Evolutionary conservation across 2,797 vertebrate species (phyloP).

Genomic region (Sarcophilus harrisii): DNA sequence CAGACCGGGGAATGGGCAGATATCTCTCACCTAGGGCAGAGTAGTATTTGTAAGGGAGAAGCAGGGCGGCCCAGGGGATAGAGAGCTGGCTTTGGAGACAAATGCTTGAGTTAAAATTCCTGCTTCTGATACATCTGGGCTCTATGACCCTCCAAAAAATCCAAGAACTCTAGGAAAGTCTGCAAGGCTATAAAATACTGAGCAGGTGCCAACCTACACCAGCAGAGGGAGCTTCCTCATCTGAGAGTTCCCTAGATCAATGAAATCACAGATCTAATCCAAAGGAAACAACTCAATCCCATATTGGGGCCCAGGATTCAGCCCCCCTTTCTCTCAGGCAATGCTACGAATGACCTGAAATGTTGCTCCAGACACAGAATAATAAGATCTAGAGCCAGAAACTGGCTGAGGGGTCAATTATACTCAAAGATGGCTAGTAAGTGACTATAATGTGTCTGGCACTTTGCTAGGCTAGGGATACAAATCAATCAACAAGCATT

Average conservation of each 20-base stretch:
- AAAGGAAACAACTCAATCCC: neutral
- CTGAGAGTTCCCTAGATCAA: neutral
- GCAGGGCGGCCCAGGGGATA: neutral
- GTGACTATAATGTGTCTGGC: neutral
- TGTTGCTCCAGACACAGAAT: neutral
- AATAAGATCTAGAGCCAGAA: neutral
- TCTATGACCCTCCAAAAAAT: neutral
- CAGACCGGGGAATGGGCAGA: neutral
- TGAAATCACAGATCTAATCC: neutral
- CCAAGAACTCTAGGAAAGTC: neutral
- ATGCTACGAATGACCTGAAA: neutral
- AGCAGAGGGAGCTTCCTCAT: neutral
- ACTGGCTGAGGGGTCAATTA: neutral
- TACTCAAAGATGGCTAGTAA: neutral
- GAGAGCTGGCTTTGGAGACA: neutral
- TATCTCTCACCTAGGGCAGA: neutral
- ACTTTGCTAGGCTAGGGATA: neutral
- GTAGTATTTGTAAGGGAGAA: neutral
- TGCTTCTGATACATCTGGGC: neutral
- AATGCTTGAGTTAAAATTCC: neutral
- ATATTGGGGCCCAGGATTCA: neutral
- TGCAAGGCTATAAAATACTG: neutral
- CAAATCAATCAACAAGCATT: neutral
- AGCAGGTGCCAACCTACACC: neutral
- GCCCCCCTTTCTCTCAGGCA: neutral